Percentiles rank a stretch among this genome's conserved stretches.
Evolutionary conservation across 2,113 vertebrate species (phyloP).

Genomic region (Megaleporinus macrocephalus): DNA sequence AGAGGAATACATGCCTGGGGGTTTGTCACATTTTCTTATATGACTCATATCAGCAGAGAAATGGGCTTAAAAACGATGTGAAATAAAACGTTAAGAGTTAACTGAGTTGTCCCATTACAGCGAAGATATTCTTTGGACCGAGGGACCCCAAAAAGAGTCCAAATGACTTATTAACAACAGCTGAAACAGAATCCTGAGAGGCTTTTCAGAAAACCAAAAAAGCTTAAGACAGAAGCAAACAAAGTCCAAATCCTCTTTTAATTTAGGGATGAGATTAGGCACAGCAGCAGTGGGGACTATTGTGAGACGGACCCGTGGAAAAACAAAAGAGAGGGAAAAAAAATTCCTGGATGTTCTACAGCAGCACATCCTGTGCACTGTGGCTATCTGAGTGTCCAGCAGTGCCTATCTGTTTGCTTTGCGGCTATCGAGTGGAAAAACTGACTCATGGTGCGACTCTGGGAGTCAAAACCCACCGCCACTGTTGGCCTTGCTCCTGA

Average conservation of each 20-base stretch:
- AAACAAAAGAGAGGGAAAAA: conserved; percentile 27
- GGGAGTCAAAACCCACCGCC: conserved; percentile 42
- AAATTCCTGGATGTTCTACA: conserved; percentile 50
- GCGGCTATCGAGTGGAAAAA: conserved; percentile 67
- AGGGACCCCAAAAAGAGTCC: neutral
- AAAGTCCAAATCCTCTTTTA: conserved; percentile 6
- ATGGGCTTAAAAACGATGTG: too few species aligned
- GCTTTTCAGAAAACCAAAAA: neutral
- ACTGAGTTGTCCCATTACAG: too few species aligned
- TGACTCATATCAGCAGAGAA: neutral
- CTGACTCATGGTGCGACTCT: conserved; percentile 61
- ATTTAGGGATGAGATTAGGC: conserved; percentile 14
- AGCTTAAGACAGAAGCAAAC: neutral
- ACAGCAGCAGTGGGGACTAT: conserved; percentile 7
- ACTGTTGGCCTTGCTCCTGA: conserved; percentile 47
- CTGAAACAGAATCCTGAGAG: neutral
- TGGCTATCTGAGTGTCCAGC: conserved; percentile 56
- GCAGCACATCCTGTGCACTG: conserved; percentile 57
- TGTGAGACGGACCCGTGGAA: conserved; percentile 25
- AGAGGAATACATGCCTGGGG: neutral
- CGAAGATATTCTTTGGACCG: neutral
- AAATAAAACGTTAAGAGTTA: too few species aligned
- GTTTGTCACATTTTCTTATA: neutral
- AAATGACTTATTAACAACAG: neutral
- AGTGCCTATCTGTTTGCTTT: conserved; percentile 65